A percentile compares a stretch with the other conserved stretches of the same genome.
These are phyloP conservation scores for Simalia tracyae DNA, from an alignment of 2,797 vertebrate genomes.

Conservation along the genomic window DNA sequence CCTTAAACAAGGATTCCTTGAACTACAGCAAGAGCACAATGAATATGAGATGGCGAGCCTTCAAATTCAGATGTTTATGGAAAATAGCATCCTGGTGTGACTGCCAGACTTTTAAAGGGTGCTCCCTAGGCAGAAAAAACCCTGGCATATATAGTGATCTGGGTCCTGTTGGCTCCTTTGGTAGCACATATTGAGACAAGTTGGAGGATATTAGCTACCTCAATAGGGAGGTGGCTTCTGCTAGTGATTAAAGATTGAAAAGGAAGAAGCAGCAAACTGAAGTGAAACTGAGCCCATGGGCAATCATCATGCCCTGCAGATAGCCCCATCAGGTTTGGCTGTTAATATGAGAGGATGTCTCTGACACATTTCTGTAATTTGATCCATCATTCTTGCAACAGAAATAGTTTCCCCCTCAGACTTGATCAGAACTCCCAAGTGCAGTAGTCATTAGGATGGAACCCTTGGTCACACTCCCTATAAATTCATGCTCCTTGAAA, in stretches of 20 bases:
- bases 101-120: not conserved
- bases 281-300: not conserved
- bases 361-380: not conserved
- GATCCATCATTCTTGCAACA: not conserved
- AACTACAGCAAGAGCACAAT: not conserved
- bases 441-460: not conserved
- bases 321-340: not conserved
- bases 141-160: not conserved
- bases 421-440: not conserved
- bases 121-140: not conserved
- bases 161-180: not conserved
- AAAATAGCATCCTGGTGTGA: not conserved
- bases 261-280: not conserved
- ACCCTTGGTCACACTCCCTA: not conserved
- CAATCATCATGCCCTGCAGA: not conserved
- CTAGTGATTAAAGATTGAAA: not conserved
- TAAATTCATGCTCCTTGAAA: not conserved
- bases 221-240: not conserved
- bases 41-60: not conserved
- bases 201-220: not conserved
- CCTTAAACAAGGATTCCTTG: not conserved
- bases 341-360: not conserved
- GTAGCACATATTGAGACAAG: not conserved
- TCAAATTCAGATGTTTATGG: not conserved
- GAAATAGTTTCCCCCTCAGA: not conserved